Evolutionary conservation across 2,113 vertebrate species (phyloP), one percentile per base, ranked within the genome.

Genomic region (Sinocyclocheilus anophthalmus): DNA sequence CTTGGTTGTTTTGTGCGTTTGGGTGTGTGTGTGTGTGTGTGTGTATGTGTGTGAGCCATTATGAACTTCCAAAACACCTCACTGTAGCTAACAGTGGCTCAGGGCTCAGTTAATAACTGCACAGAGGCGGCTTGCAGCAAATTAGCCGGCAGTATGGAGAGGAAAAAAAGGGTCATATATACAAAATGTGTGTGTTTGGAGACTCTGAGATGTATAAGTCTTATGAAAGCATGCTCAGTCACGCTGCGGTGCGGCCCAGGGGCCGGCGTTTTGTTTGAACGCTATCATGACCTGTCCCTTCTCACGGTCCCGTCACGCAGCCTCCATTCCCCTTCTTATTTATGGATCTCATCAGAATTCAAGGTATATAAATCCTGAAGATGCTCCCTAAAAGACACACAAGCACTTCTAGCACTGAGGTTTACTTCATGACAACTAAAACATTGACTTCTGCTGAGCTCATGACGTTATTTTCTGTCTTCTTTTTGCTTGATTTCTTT

Each of bases 281-380:
- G 5, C 16, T 78, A 59, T 72, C 24, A 76, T 78, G 48, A 76
- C 65, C 67, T 11, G 61, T 65, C 76, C 20, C 37, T 20, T 9
- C 26, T 39, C 53, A 22, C 20, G 1, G 53, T 42, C 72, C 75
- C 73, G 16, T 50, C 45, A 14, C 59, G 13, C 50, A n/a, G 76
- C 39, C n/a, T 78, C 24, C 33, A 55, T 73, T 80, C 16, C 18
- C 59, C 18, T 67, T 14, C 84, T 88, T 65, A 70, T 84, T 72
- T 82, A 86, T 82, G 39, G 65, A 86, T 80, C 88, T 73, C 72
- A 82, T 85, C 72, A 81, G 53, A 86, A 87, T 88, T 65, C 82
- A 70, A 67, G 33, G 42, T 55, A 78, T 67, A 83, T 59, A 73
- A 59, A 33, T 45, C 53, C 57, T 55, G 70, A 55, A 63, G 76